These are phyloP conservation scores for Acanthurus leucopareius DNA, from an alignment of 2,797 vertebrate species.

Conservation along the genomic window DNA sequence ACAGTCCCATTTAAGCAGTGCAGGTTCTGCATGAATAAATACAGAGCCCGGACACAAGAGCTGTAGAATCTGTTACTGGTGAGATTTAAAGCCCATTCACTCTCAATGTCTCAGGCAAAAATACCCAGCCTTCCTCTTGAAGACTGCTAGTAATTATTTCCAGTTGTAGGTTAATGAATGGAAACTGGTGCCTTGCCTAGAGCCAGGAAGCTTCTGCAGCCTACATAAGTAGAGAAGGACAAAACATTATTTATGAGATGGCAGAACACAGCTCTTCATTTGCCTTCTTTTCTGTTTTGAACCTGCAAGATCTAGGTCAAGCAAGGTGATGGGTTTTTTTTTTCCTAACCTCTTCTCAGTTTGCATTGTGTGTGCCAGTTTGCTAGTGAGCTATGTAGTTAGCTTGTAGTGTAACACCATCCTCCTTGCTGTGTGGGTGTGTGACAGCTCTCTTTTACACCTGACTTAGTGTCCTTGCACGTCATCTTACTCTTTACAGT, in stretches of 20 bases:
- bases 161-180: slow-evolving; percentile 81
- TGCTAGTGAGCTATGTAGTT: slow-evolving; percentile 20
- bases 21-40: slow-evolving; percentile 69
- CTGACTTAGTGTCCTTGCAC: slow-evolving; percentile 21
- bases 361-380: slow-evolving; percentile 43
- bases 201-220: slow-evolving; percentile 50
- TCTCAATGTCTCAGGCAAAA: slow-evolving; percentile 50
- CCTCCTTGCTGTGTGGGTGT: not conserved
- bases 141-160: slow-evolving; percentile 76
- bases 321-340: slow-evolving; percentile 57
- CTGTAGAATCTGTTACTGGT: slow-evolving; percentile 51
- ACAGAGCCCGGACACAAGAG: slow-evolving; percentile 41
- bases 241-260: slow-evolving; percentile 53
- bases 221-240: slow-evolving; percentile 45
- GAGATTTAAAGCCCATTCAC: slow-evolving; percentile 51
- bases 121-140: slow-evolving; percentile 39
- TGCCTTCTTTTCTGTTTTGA: slow-evolving; percentile 55
- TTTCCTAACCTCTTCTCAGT: slow-evolving; percentile 39
- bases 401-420: slow-evolving; percentile 40
- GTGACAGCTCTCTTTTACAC: slow-evolving; percentile 25
- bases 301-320: slow-evolving; percentile 79
- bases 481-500: slow-evolving; percentile 29
- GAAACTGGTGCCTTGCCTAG: slow-evolving; percentile 69
- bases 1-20: slow-evolving; percentile 67
- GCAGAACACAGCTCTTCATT: slow-evolving; percentile 25